These are phyloP conservation scores for Botrylloides violaceus DNA, from an alignment of 23 tunicate genomes.

Conservation along the genomic window DNA sequence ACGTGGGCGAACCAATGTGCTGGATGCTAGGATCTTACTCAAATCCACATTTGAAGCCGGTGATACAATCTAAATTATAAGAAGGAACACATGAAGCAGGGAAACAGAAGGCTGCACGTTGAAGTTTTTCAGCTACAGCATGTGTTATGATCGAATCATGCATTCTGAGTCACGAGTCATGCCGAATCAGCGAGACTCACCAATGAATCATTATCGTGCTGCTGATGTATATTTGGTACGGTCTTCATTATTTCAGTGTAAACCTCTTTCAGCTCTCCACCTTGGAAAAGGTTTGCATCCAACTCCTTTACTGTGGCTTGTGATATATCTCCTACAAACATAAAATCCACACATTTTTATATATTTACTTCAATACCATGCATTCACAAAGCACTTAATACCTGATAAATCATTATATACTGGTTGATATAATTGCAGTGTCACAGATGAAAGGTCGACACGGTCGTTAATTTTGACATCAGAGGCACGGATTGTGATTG, in stretches of 20 bases:
- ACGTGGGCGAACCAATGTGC: slow-evolving; percentile 40
- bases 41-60: slow-evolving; percentile 50
- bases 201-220: slow-evolving; percentile 57
- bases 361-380: not conserved
- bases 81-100: too few species aligned
- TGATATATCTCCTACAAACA: slow-evolving; percentile 75
- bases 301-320: slow-evolving; percentile 59
- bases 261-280: slow-evolving; percentile 76
- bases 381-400: not conserved
- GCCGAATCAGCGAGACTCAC: too few species aligned
- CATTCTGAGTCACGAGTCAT: too few species aligned
- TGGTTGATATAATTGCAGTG: slow-evolving; percentile 45
- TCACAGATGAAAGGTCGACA: slow-evolving; percentile 55
- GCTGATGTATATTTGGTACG: slow-evolving; percentile 51
- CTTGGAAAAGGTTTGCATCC: slow-evolving; percentile 78
- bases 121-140: too few species aligned
- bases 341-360: not conserved
- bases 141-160: too few species aligned
- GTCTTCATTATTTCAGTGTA: slow-evolving; percentile 83
- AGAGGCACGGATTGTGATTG: slow-evolving; percentile 49
- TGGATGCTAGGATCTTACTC: slow-evolving; percentile 54
- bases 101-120: too few species aligned
- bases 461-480: slow-evolving; percentile 57
- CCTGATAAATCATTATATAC: slow-evolving; percentile 79
- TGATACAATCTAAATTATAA: slow-evolving; percentile 36